These are phyloP conservation scores for Brenthis ino DNA, from an alignment of 2,888 invertebrate genomes.

Conservation along the genomic window DNA sequence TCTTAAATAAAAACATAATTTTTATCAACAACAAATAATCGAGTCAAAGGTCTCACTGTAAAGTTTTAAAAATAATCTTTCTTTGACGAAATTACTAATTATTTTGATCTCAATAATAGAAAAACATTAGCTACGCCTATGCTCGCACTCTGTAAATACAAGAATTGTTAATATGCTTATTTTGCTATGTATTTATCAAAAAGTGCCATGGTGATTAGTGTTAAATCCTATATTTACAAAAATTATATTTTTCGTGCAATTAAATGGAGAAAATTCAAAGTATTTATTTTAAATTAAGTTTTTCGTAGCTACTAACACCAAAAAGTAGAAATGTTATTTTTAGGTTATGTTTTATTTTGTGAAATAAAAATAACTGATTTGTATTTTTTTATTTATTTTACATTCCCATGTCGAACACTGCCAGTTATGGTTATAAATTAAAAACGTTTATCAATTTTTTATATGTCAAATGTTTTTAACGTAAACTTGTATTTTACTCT, in stretches of 20 bases:
- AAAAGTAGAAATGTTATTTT: constrained; percentile 62
- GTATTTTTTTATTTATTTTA: constrained; percentile 24
- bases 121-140: constrained; percentile 22
- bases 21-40: no score
- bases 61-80: no score
- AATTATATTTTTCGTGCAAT: constrained; percentile 63
- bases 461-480: neutral
- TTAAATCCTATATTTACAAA: constrained; percentile 43
- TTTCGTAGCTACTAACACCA: constrained; percentile 78
- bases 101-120: constrained; percentile 14
- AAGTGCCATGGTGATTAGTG: constrained; percentile 68
- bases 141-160: constrained; percentile 44
- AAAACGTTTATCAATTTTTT: neutral
- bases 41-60: no score
- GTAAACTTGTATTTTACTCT: neutral
- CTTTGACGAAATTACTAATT: neutral
- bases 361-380: constrained; percentile 29
- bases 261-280: constrained; percentile 59
- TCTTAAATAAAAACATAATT: constrained; percentile 14
- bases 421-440: constrained; percentile 30
- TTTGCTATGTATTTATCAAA: constrained; percentile 67
- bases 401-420: constrained; percentile 36
- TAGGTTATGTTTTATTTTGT: constrained; percentile 42
- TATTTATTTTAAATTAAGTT: constrained; percentile 67
- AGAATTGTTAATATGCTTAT: constrained; percentile 56